Evolutionary conservation across 1,140 invertebrate species (phyloP).

Genomic region (Zaprionus ornatus): DNA sequence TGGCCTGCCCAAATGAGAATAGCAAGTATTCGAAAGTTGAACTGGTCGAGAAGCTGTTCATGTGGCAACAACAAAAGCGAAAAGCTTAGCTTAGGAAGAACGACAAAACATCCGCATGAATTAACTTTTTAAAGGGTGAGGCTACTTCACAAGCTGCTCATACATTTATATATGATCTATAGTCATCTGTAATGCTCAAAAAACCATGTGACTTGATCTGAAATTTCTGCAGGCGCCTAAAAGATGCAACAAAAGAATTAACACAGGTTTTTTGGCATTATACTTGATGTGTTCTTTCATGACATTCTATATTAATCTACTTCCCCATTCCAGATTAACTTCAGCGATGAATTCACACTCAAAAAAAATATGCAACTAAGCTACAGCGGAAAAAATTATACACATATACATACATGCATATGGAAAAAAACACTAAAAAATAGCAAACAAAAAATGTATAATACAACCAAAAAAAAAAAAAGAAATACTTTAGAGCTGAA

Average conservation of each 20-base stretch:
- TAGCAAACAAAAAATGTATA: slow-evolving; percentile 53
- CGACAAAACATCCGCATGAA: slow-evolving; percentile 44
- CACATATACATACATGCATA: slow-evolving; percentile 38
- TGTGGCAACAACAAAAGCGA: slow-evolving; percentile 74
- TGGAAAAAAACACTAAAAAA: slow-evolving; percentile 49
- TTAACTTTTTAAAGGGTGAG: slow-evolving; percentile 69
- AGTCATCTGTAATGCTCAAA: slow-evolving; percentile 13
- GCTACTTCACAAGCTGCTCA: background rate
- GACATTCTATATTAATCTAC: background rate
- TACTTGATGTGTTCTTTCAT: background rate
- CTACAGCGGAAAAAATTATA: slow-evolving; percentile 45
- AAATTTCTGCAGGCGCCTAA: background rate
- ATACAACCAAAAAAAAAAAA: slow-evolving; percentile 41
- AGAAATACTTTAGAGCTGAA: slow-evolving; percentile 70
- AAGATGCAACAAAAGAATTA: background rate
- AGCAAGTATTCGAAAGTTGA: slow-evolving; percentile 73
- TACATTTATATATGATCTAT: background rate
- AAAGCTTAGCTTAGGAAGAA: slow-evolving; percentile 52
- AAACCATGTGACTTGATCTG: background rate
- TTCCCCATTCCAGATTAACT: slow-evolving; percentile 65
- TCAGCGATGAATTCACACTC: slow-evolving; percentile 31
- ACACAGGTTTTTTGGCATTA: background rate
- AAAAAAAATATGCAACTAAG: slow-evolving; percentile 40
- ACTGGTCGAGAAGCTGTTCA: slow-evolving; percentile 70
- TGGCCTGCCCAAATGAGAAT: slow-evolving; percentile 37